These are phyloP conservation scores for Ariolimax columbianus DNA, from an alignment of 2,888 invertebrate genomes.

Conservation along the genomic window DNA sequence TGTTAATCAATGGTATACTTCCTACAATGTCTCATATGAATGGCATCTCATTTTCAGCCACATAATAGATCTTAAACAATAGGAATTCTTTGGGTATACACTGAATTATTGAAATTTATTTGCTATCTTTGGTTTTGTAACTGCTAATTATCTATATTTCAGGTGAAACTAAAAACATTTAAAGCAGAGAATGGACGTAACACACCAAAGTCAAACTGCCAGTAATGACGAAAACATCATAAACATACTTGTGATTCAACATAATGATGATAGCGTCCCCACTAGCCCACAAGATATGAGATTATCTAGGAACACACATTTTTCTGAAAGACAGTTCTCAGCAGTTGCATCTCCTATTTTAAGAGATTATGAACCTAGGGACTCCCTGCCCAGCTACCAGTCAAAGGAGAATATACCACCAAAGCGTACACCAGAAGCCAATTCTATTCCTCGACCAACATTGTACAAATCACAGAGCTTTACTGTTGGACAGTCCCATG, in stretches of 20 bases:
- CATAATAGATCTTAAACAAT: too few species aligned
- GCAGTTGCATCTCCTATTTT: not conserved
- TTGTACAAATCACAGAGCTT: constrained; percentile 34
- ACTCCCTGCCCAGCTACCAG: not conserved
- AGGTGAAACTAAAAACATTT: not conserved
- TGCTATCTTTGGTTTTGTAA: not conserved
- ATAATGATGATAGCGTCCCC: not conserved
- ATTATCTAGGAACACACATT: not conserved
- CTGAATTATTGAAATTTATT: not conserved
- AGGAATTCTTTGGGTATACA: too few species aligned
- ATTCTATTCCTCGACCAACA: not conserved
- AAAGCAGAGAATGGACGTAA: not conserved
- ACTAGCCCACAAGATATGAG: not conserved
- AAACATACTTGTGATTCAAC: constrained; percentile 16
- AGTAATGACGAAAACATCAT: constrained; percentile 25
- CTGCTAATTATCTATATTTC: not conserved
- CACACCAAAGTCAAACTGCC: not conserved
- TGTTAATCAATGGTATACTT: too few species aligned
- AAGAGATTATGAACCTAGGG: not conserved
- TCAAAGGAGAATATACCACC: not conserved
- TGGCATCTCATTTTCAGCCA: too few species aligned
- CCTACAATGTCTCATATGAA: too few species aligned
- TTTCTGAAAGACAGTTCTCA: not conserved
- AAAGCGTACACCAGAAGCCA: not conserved
- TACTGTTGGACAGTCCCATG: not conserved